phyloP scores from a whole-genome alignment of 2,888 invertebrate genomes.

The Octodonta nipae region DNA sequence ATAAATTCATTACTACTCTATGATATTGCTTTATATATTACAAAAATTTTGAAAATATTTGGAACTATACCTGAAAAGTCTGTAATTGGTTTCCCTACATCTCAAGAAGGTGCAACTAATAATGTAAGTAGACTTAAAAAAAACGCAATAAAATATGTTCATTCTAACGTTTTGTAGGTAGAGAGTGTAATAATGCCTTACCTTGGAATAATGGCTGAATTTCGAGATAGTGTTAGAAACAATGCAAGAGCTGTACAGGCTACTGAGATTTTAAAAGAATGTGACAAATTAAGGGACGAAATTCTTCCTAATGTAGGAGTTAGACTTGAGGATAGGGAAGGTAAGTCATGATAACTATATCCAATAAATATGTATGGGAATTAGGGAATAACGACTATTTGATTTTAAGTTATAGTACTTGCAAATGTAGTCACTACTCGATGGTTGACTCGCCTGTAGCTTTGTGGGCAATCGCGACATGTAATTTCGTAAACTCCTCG shows the following conservation, averaged over 20 bases:
- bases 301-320: constrained; percentile 84
- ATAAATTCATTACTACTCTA: constrained; percentile 52
- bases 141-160: no score
- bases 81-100: constrained; percentile 55
- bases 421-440: no score
- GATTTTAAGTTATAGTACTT: no score
- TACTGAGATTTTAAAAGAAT: constrained; percentile 60
- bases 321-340: constrained; percentile 81
- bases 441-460: no score
- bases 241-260: constrained; percentile 53
- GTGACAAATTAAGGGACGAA: constrained; percentile 78
- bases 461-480: no score
- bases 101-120: constrained; percentile 20
- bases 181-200: constrained; percentile 83
- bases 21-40: constrained; percentile 73
- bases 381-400: no score
- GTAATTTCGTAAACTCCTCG: no score
- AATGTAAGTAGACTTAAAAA: constrained; percentile 24
- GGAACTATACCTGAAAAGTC: constrained; percentile 57
- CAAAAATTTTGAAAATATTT: constrained; percentile 62
- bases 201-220: constrained; percentile 69
- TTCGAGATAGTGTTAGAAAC: constrained; percentile 65
- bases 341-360: no score
- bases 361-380: no score
- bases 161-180: constrained; percentile 27